These are phyloP conservation scores for Cetonia aurata DNA, from an alignment of 2,888 invertebrate species.

Conservation along the genomic window DNA sequence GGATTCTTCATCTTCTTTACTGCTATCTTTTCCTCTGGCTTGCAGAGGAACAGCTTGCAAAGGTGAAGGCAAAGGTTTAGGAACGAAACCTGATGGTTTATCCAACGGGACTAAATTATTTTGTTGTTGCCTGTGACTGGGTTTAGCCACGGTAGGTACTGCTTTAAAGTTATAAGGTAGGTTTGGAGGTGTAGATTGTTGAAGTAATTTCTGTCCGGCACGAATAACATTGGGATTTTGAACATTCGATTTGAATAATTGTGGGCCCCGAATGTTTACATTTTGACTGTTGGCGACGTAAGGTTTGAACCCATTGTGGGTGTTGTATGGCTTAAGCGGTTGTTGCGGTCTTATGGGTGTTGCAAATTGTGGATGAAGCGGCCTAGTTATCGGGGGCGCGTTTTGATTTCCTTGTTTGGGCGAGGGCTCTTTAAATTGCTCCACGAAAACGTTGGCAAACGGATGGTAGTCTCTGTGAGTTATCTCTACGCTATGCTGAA, in stretches of 20 bases:
- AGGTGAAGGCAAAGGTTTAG: constrained; percentile 32
- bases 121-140: background rate
- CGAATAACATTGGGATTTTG: constrained; percentile 17
- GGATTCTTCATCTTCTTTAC: constrained; percentile 44
- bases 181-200: constrained; percentile 18
- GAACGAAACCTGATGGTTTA: constrained; percentile 14
- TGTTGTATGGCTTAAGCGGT: constrained; percentile 40
- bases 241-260: constrained; percentile 6
- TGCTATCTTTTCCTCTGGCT: constrained; percentile 39
- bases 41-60: constrained; percentile 19
- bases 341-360: constrained; percentile 23
- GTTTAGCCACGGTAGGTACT: background rate
- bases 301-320: background rate
- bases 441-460: constrained; percentile 3
- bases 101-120: background rate
- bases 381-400: constrained; percentile 40
- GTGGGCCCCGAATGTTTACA: constrained; percentile 4
- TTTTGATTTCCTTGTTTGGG: constrained; percentile 3
- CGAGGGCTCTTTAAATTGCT: constrained; percentile 1
- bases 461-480: constrained; percentile 46
- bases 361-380: constrained; percentile 28
- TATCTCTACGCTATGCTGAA: constrained; percentile 49
- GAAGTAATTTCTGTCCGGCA: background rate
- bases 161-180: constrained; percentile 20
- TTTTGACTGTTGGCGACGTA: constrained; percentile 13